Evolutionary conservation across 2,888 invertebrate genomes (phyloP), one percentile per base, ranked within the genome.

Genomic region (Tetropium fuscum): DNA sequence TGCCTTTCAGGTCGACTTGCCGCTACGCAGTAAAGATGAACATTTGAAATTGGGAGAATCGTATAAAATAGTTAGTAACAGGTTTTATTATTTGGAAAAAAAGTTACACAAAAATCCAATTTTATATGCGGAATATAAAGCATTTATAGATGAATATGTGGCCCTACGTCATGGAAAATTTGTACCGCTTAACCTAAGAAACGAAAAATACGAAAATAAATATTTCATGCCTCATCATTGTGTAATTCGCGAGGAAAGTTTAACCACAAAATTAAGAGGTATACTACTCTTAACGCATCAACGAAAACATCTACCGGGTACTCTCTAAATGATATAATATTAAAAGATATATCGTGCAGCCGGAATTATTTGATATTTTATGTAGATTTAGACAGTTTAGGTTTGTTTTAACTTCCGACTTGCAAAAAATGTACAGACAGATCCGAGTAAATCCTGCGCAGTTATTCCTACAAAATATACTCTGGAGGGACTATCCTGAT

Each of bases 101-200:
- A 38, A 32, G 13, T 40, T 61, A 4, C 3, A 40, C 3, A 49
- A 45, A 48, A 32, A 54, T 34, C 18, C 22, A 6, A 7, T 8
- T 4, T 25, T 54, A 16, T 58, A 30, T 1, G 7, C 6, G 7
- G 38, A 56, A 16, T 61, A 58, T 48, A 41, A 43, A 40, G 2
- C 38, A 27, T 57, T 62, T 16, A 62, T 65, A 11, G 13, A 59
- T 49, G 57, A 60, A 47, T 65, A 62, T 41, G 10, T 59, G 2
- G 3, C 18, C 2, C 20, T 43, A 25, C 10, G 19, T 13, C 55
- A 63, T 15, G 56, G 34, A 3, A 48, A 19, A 54, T 54, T n/a
- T 20, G 45, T 58, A 10, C 47, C 45, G 3, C 11, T 56, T 6
- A 11, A 20, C 3, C 18, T 32, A 6, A 8, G 15, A n/a, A 51